These are phyloP conservation scores for Leucophenga maculata DNA, from an alignment of 2,888 invertebrate genomes.

Conservation along the genomic window DNA sequence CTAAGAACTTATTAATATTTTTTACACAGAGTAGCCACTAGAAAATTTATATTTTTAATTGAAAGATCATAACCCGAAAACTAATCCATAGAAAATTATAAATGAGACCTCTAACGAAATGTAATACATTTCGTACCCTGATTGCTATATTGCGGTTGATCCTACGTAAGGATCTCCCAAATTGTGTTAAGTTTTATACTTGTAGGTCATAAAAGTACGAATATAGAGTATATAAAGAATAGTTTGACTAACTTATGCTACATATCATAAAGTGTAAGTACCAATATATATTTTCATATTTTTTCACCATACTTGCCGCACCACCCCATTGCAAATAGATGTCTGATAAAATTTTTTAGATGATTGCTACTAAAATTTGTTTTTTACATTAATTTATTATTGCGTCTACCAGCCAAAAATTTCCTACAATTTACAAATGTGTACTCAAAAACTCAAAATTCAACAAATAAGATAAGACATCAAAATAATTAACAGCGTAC, in stretches of 20 bases:
- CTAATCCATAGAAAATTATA: background rate
- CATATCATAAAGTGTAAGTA: no score
- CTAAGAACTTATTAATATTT: no score
- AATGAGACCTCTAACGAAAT: background rate
- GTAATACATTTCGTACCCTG: background rate
- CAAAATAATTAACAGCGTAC: background rate
- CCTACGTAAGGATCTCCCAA: no score
- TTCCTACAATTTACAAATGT: no score
- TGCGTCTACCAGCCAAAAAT: no score
- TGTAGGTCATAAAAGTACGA: no score
- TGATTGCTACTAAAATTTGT: background rate
- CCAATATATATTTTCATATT: background rate
- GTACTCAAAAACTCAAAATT: background rate
- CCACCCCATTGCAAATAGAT: background rate
- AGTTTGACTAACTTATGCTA: no score
- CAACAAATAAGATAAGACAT: slow-evolving; percentile 1
- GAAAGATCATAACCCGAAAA: no score
- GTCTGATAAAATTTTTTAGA: slow-evolving; percentile 5
- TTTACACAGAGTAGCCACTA: slow-evolving; percentile 44
- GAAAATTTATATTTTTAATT: background rate
- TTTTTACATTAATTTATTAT: no score
- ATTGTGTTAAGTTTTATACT: no score
- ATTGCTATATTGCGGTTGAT: no score
- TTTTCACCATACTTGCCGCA: background rate
- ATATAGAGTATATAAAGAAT: no score